Base-by-base conservation (phyloP, 2,888 invertebrate genomes). In the Brachyptera putata region DNA sequence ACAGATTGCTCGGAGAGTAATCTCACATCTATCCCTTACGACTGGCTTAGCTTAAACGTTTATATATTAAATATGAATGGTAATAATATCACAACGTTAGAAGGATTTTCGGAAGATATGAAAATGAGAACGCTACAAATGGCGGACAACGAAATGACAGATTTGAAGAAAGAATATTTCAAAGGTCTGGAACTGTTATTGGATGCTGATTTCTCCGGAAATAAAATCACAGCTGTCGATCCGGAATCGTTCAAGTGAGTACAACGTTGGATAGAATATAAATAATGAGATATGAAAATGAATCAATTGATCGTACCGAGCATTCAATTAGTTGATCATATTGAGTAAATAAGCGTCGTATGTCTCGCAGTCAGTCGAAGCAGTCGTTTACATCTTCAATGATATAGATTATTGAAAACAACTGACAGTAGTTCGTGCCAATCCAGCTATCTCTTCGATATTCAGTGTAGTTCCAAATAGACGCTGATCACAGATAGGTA, bases 1-100 rank as follows among this genome's bases (percentile, higher is more conserved):
- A 86, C 86, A 1, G 87, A 87, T 70, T 87, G 87, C 68, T 87
- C 87, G 0, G 85, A 86, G 68, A 86, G 85, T 74, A 86, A 86
- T 73, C 78, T 87, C 60, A 86, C 86, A 0, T 79, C 79, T 62
- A 81, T 87, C 25, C 86, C 86, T 0, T 81, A 83, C 57, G 86
- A 86, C 68, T 56, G 60, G 22, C 79, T 87, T 60, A 86, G 86
- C 69, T 77, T 78, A 37, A 84, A 85, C 70, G 85, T 86, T 49
- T 87, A 87, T 74, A 78, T 86, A 63, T 74, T 87, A 66, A 86
- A 87, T 67, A 76, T 87, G 72, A 86, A 86, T 69, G 85, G 84
- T 39, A 87, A 87, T 71, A 82, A 83, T 66, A 80, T 87, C 64
- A 80, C 79, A 1, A 75, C 74, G 14, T 70, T 86, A 50, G 76